These are phyloP conservation scores for Apamea sordens DNA, from an alignment of 2,888 invertebrate species.

Conservation along the genomic window DNA sequence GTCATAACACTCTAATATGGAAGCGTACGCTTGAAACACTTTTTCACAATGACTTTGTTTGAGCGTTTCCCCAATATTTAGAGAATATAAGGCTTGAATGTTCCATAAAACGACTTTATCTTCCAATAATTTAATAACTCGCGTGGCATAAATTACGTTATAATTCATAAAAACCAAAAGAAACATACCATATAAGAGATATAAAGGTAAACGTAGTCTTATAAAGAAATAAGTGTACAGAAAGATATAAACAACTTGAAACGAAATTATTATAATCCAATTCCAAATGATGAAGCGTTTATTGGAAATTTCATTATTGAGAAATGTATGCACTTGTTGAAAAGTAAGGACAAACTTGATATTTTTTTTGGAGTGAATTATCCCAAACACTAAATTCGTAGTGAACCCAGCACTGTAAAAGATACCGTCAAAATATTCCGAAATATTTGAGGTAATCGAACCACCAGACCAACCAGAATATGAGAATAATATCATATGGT, in stretches of 20 bases:
- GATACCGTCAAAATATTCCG: not conserved
- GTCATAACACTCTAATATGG: constrained; percentile 40
- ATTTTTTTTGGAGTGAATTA: not conserved
- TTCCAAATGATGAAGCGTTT: not conserved
- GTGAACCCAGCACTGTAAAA: constrained; percentile 18
- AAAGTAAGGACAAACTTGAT: constrained; percentile 21
- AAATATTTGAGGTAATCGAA: too few relatives aligned
- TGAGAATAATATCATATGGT: not conserved
- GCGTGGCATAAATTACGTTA: constrained; percentile 32
- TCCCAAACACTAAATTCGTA: not conserved
- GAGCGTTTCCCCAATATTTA: not conserved
- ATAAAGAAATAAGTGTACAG: not conserved
- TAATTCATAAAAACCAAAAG: constrained; percentile 29
- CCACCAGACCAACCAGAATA: not conserved
- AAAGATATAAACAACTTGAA: not conserved
- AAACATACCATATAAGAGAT: not conserved
- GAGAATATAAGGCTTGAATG: constrained; percentile 14
- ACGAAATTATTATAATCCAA: constrained; percentile 3
- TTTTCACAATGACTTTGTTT: not conserved
- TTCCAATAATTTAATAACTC: constrained; percentile 35
- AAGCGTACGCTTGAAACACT: constrained; percentile 33
- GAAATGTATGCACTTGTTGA: constrained; percentile 26
- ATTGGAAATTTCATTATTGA: not conserved
- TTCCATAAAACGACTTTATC: constrained; percentile 45
- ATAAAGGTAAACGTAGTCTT: not conserved